Percentiles rank a stretch among this genome's conserved stretches.
Evolutionary conservation across 2,888 invertebrate genomes (phyloP).

Genomic region (Drosophila cracens): DNA sequence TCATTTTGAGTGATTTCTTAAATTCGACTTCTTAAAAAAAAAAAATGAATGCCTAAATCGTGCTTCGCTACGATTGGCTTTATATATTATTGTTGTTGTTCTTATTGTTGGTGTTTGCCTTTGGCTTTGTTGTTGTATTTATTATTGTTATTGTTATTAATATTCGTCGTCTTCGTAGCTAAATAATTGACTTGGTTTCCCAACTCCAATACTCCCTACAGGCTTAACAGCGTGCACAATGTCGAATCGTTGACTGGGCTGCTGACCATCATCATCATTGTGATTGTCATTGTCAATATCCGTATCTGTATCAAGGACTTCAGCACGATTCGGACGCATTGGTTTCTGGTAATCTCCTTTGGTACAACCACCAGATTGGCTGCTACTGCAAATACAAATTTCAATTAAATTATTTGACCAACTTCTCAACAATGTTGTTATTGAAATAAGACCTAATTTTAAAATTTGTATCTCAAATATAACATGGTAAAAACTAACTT

Average conservation of each 20-base stretch:
- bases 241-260: slow-evolving; percentile 35
- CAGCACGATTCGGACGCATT: slow-evolving; percentile 57
- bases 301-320: slow-evolving; percentile 24
- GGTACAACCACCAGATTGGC: background rate
- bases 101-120: slow-evolving; percentile 23
- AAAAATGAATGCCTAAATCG: slow-evolving; percentile 17
- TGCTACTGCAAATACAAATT: slow-evolving; percentile 36
- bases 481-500: background rate
- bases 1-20: slow-evolving; percentile 79
- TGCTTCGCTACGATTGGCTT: slow-evolving; percentile 27
- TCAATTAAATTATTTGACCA: background rate
- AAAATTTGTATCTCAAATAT: background rate
- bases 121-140: slow-evolving; percentile 30
- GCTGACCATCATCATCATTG: slow-evolving; percentile 49
- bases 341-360: slow-evolving; percentile 23
- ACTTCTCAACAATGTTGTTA: background rate
- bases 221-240: slow-evolving; percentile 42
- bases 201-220: slow-evolving; percentile 19
- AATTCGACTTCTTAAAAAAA: slow-evolving; percentile 32
- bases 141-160: slow-evolving; percentile 16
- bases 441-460: background rate
- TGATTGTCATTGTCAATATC: slow-evolving; percentile 45
- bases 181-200: slow-evolving; percentile 68
- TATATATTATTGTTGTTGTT: slow-evolving; percentile 6
- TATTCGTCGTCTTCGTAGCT: slow-evolving; percentile 29